Conservation (phyloP, 2,113 vertebrate species). For the Aythya baeri region DNA sequence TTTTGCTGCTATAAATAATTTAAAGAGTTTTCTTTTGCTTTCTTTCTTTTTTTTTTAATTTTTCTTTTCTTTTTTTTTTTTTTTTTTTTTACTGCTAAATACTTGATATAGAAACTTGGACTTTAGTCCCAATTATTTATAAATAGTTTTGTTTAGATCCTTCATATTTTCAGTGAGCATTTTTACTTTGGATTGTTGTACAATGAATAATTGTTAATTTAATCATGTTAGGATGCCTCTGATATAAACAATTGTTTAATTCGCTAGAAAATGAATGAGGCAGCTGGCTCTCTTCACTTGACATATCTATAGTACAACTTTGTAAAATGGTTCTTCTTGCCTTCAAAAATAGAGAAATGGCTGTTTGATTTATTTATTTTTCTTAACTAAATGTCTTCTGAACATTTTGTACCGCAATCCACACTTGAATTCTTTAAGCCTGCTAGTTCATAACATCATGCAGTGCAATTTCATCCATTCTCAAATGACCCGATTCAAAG, state of each 20-base stretch:
- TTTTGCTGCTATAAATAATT: slow-evolving; percentile 55
- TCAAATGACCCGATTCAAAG: not conserved
- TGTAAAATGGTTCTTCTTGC: not conserved
- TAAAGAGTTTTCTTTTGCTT: slow-evolving; percentile 17
- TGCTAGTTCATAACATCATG: not conserved
- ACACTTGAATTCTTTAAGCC: not conserved
- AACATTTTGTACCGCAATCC: not conserved
- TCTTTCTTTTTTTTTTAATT: too few species aligned
- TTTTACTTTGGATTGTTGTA: slow-evolving; percentile 23
- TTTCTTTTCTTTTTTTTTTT: slow-evolving; percentile 5
- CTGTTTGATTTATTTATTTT: not conserved
- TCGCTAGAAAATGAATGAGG: not conserved
- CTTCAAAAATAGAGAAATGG: not conserved
- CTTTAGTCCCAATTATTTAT: not conserved
- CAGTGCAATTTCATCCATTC: not conserved
- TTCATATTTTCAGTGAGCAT: slow-evolving; percentile 49
- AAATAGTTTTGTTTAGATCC: slow-evolving; percentile 28
- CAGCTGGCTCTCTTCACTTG: not conserved
- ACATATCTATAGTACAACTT: not conserved
- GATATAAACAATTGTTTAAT: slow-evolving; percentile 38
- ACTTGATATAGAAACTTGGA: slow-evolving; percentile 24
- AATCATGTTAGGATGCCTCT: not conserved
- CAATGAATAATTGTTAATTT: slow-evolving; percentile 31
- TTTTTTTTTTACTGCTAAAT: slow-evolving; percentile 16
- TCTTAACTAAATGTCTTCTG: not conserved